Percentiles rank a stretch among this genome's conserved stretches.
These are phyloP conservation scores for Coregonus ussuriensis DNA, from an alignment of 2,797 vertebrate species.

Conservation along the genomic window DNA sequence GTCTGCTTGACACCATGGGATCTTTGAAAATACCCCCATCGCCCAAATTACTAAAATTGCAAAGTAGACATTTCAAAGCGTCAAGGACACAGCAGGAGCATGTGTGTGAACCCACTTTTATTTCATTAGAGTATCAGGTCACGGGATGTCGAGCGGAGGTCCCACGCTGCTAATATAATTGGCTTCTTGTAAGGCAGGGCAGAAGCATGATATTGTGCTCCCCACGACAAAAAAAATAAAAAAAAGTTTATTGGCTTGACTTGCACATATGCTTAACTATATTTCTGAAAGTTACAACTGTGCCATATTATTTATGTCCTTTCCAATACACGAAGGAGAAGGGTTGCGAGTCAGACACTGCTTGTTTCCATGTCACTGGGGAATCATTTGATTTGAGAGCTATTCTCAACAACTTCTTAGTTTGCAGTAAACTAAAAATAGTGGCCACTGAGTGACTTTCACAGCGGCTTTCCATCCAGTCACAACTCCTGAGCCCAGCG, in stretches of 20 bases:
- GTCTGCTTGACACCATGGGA: conserved; percentile 27
- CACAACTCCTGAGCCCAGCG: conserved; percentile 11
- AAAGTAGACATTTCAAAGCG: conserved; percentile 68
- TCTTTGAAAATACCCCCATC: conserved; percentile 47
- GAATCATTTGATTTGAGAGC: conserved; percentile 16
- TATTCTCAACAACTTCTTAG: not conserved
- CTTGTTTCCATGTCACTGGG: not conserved
- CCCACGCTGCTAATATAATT: conserved; percentile 76
- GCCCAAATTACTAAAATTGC: conserved; percentile 63
- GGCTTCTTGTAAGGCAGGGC: conserved; percentile 63
- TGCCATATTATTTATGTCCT: conserved; percentile 33
- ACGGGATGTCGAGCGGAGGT: conserved; percentile 69
- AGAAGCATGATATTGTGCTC: conserved; percentile 53
- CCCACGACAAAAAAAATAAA: conserved; percentile 48
- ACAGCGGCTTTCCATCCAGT: conserved; percentile 27
- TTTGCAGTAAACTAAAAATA: conserved; percentile 13
- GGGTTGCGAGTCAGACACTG: not conserved
- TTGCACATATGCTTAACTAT: conserved; percentile 24
- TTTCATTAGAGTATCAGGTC: conserved; percentile 72
- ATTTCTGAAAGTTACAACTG: conserved; percentile 34
- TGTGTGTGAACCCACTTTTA: conserved; percentile 67
- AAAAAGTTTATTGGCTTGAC: conserved; percentile 28
- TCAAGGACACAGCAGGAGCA: conserved; percentile 70
- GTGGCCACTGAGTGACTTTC: conserved; percentile 28
- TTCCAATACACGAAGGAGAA: conserved; percentile 17